These are phyloP conservation scores for Pungitius pungitius DNA, from an alignment of 2,113 vertebrate genomes.

Conservation along the genomic window DNA sequence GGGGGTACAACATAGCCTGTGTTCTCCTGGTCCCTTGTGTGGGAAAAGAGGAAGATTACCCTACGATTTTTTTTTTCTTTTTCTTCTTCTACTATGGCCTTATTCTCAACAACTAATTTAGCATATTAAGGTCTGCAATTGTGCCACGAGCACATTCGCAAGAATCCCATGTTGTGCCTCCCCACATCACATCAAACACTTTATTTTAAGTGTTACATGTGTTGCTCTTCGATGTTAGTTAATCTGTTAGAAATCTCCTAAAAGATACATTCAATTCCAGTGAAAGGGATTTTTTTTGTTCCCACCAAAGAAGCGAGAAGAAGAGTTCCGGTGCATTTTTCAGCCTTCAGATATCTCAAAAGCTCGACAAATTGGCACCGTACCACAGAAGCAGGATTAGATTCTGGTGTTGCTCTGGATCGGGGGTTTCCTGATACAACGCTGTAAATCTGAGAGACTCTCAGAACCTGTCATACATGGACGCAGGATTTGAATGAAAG, in stretches of 20 bases:
- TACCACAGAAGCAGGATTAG: not conserved
- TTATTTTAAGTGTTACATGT: slow-evolving; percentile 5
- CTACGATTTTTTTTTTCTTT: slow-evolving; percentile 28
- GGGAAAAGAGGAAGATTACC: slow-evolving; percentile 65
- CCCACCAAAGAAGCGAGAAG: slow-evolving; percentile 18
- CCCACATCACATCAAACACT: not conserved
- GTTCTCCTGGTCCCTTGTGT: slow-evolving; percentile 70
- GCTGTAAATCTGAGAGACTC: slow-evolving; percentile 10
- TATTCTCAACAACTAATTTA: slow-evolving; percentile 68
- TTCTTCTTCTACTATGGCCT: slow-evolving; percentile 21
- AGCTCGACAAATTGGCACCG: slow-evolving; percentile 29
- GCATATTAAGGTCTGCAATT: slow-evolving; percentile 62
- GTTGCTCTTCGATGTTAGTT: slow-evolving; percentile 20
- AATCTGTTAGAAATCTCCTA: slow-evolving; percentile 22
- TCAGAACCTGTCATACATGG: not conserved
- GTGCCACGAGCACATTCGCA: slow-evolving; percentile 47
- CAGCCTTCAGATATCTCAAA: slow-evolving; percentile 23
- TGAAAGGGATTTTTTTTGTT: slow-evolving; percentile 9
- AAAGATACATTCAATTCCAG: slow-evolving; percentile 8
- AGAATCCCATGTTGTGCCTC: slow-evolving; percentile 33
- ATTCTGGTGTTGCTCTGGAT: not conserved
- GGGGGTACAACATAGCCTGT: slow-evolving; percentile 69
- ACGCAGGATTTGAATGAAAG: not conserved
- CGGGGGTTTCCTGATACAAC: not conserved
- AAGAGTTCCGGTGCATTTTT: not conserved